Evolutionary conservation across 2,113 vertebrate species (phyloP), one percentile per base, ranked within the genome.

Genomic region (Solea solea): DNA sequence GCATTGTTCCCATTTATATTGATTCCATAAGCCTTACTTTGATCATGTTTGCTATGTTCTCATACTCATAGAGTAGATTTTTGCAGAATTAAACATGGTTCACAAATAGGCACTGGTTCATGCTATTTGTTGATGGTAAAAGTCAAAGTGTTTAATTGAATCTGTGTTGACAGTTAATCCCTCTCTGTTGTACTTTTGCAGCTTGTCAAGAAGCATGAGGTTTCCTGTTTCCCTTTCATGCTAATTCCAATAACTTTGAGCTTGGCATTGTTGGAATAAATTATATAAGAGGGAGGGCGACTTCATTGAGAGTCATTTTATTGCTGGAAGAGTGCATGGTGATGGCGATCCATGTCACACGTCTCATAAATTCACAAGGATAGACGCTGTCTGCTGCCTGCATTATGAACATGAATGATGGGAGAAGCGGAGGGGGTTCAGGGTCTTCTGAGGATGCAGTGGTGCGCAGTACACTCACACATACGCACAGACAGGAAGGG

Each of bases 321-420:
- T 28, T 6, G 40, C 15, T 41, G 58, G 15, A 42, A 2, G 10
- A 66, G 45, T 0, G 0, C 6, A 34, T 6, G 3, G 51, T 5
- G 34, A 51, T 53, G 54, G 48, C 14, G 16, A 48, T 34, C 52
- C 28, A 9, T 28, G 59, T 63, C 65, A 21, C 25, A 48, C 7
- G 25, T 52, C 66, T 72, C 10, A 3, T 49, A 48, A 75, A 76
- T 49, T 64, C 44, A 27, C 50, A 76, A 80, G 74, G 65, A 79
- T 76, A 76, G 80, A 79, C 62, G 50, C 64, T 11, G 41, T 10
- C 64, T 70, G 48, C 69, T 48, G 64, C 21, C 56, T 57, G 72
- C 5, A 1, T 15, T 81, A 46, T 8, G 46, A 66, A 40, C 70
- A 12, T 72, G 70, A 84, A 21, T 55, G 66, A 80, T 72, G 69